phyloP scores from a whole-genome alignment of 1,140 invertebrate genomes.

The Theocolax elegans region DNA sequence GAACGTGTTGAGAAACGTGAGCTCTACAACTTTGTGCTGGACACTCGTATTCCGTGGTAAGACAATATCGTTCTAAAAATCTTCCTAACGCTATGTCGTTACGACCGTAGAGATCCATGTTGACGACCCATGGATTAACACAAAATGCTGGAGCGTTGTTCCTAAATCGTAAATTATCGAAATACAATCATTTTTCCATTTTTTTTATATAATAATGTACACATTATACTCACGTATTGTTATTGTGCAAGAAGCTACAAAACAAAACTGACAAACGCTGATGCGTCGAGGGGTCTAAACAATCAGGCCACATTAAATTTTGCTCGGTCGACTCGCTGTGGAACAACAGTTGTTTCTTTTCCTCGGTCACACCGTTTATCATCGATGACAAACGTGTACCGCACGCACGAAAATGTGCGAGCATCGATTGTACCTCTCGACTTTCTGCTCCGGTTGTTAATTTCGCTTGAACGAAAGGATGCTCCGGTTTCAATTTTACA shows the following conservation, averaged over 20 bases:
- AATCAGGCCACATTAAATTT: slow-evolving; percentile 71
- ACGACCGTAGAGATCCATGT: slow-evolving; percentile 94
- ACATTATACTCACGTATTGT: slow-evolving; percentile 63
- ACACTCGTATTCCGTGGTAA: slow-evolving; percentile 85
- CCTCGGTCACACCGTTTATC: slow-evolving; percentile 50
- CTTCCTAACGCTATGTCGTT: slow-evolving; percentile 95
- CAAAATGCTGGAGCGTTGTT: slow-evolving; percentile 87
- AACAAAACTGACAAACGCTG: slow-evolving; percentile 91
- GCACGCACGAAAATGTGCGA: slow-evolving; percentile 79
- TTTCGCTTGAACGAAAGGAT: slow-evolving; percentile 79
- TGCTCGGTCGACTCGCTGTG: background rate
- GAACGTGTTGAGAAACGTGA: slow-evolving; percentile 89
- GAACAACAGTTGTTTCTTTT: background rate
- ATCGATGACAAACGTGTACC: slow-evolving; percentile 76
- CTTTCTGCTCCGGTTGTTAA: slow-evolving; percentile 74
- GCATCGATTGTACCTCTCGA: slow-evolving; percentile 74
- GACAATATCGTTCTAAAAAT: slow-evolving; percentile 94
- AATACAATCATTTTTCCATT: no score
- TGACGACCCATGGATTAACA: slow-evolving; percentile 88
- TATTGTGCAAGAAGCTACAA: slow-evolving; percentile 88
- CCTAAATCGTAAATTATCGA: slow-evolving; percentile 63
- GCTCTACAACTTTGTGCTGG: slow-evolving; percentile 82
- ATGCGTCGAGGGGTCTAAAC: slow-evolving; percentile 87
- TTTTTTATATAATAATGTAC: no score
- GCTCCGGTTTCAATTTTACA: slow-evolving; percentile 65